Evolutionary conservation across 2,888 invertebrate species (phyloP), one percentile per base, ranked within the genome.

Genomic region (Acanthosoma haemorrhoidale): DNA sequence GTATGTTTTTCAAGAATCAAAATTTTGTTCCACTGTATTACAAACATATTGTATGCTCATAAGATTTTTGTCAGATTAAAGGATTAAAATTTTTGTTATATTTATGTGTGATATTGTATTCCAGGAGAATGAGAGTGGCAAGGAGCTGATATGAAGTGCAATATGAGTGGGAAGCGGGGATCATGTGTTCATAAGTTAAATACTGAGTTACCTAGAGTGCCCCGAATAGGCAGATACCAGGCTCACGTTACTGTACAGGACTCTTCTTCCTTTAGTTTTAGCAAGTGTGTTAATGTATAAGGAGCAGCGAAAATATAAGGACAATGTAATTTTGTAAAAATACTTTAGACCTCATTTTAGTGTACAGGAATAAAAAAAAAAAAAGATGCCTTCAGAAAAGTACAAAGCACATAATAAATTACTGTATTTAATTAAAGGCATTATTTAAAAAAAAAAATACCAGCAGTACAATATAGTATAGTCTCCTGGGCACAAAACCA

Each of bases 371-470:
- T 60, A 18, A 63, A 78, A 79, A 80, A 80, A 60, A 71, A 43
- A 59, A 70, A 78, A 80, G 80, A 80, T 81, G 81, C 81, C 81
- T 81, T 81, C 80, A 79, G 79, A 80, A 80, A 80, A 81, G 80
- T 80, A 81, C 80, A 81, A 81, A 80, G 71, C 73, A 72, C 70
- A 71, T 73, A 63, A 68, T 70, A 61, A 64, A 72, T 68, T 72
- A 71, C 71, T 68, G 68, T 68, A 68, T 68, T 67, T 70, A 70
- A 67, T 67, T 61, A 67, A 71, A 73, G 72, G 72, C 72, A 72
- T 72, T 72, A 72, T 57, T 58, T 29, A 70, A 67, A 69, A 68
- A 71, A 16, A 18, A 60, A 34, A 41, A 41, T 66, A 68, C 59
- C 41, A 21, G 67, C 25, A 70, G 70, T 70, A 60, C 68, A 70